phyloP scores from a whole-genome alignment of 2,113 vertebrate genomes.

The Grantiella picta region DNA sequence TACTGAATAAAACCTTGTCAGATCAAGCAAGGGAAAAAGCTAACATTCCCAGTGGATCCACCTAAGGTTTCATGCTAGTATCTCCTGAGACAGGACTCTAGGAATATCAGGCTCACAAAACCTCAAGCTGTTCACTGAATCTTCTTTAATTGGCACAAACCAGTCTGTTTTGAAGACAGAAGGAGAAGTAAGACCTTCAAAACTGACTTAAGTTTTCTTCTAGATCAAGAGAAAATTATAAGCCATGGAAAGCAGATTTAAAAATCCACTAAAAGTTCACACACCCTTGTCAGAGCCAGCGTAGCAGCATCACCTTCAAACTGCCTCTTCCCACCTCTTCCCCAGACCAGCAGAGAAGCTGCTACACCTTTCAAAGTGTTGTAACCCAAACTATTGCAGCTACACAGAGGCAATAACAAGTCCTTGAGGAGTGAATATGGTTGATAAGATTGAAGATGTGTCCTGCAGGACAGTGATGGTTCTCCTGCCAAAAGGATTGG shows the following conservation, averaged over 20 bases:
- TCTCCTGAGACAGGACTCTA: not conserved
- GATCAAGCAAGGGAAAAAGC: not conserved
- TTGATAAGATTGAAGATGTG: not conserved
- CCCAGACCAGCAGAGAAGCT: not conserved
- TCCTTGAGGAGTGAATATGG: fast-evolving
- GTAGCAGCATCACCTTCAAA: not conserved
- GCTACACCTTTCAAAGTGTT: not conserved
- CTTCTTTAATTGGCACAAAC: not conserved
- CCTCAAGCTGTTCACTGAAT: not conserved
- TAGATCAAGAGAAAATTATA: not conserved
- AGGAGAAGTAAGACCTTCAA: not conserved
- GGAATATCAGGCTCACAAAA: not conserved
- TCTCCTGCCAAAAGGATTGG: not conserved
- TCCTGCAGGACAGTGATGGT: not conserved
- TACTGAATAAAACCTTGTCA: not conserved
- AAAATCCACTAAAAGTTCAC: not conserved
- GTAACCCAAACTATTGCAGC: not conserved
- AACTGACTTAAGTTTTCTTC: not conserved
- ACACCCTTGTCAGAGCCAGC: not conserved
- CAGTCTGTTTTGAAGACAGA: not conserved
- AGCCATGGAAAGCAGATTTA: not conserved
- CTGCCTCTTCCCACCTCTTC: not conserved
- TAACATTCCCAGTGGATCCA: not conserved
- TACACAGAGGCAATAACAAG: not conserved
- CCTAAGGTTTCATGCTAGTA: not conserved